These are phyloP conservation scores for Procambarus clarkii DNA, from an alignment of 1,140 invertebrate genomes.

Conservation along the genomic window DNA sequence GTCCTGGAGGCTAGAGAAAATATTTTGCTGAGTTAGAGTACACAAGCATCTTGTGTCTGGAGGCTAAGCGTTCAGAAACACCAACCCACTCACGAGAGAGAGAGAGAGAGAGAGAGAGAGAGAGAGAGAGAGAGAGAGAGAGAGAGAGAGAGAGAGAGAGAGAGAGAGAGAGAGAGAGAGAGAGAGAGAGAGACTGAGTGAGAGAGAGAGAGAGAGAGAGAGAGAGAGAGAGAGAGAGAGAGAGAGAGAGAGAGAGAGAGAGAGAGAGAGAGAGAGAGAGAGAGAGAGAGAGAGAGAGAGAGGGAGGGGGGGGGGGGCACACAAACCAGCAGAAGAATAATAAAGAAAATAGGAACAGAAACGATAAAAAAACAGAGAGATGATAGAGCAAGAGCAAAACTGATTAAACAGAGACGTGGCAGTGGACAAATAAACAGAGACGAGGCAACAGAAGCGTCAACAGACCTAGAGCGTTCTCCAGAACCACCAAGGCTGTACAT, in stretches of 20 bases:
- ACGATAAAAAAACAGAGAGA: not conserved
- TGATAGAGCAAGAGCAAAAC: too few relatives aligned
- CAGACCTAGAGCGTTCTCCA: too few relatives aligned
- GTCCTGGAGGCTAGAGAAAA: too few relatives aligned
- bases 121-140: not conserved
- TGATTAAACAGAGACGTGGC: too few relatives aligned
- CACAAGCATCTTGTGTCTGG: too few relatives aligned
- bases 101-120: not conserved
- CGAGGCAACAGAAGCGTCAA: too few relatives aligned
- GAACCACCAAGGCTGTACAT: too few relatives aligned
- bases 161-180: not conserved
- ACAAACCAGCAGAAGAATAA: not conserved
- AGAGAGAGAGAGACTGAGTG: not conserved
- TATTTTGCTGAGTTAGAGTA: too few relatives aligned
- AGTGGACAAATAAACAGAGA: too few relatives aligned
- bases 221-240: not conserved
- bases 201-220: not conserved
- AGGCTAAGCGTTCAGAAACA: too few relatives aligned
- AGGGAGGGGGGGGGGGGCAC: not conserved
- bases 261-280: not conserved
- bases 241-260: not conserved
- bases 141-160: not conserved
- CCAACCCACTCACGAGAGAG: too few relatives aligned
- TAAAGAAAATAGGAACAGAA: not conserved
- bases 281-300: not conserved